Percentiles rank a stretch among this genome's conserved stretches.
Conservation (phyloP, 2,888 invertebrate genomes). For the Megalurothrips usitatus region DNA sequence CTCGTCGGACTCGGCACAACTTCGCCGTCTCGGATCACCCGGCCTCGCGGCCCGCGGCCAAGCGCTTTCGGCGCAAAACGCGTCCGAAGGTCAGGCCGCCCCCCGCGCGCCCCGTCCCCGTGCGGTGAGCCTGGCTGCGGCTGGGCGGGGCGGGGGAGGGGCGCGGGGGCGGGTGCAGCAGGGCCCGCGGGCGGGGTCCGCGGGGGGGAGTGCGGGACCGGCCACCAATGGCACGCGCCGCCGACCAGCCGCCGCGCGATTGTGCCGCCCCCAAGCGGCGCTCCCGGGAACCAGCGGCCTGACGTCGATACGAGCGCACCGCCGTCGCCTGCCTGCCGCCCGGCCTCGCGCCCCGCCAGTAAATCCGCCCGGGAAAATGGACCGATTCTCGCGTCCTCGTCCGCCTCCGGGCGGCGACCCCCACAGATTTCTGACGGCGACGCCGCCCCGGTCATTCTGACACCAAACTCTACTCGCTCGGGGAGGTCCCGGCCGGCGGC, state of each 20-base stretch:
- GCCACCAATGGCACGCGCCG: not conserved
- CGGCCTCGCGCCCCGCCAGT: too few species aligned
- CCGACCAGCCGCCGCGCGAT: not conserved
- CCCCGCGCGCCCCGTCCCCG: not conserved
- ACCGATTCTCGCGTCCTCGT: not conserved
- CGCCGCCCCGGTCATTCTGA: not conserved
- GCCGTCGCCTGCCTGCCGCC: too few species aligned
- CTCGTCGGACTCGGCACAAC: not conserved
- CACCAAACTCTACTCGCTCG: not conserved
- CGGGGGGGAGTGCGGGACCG: not conserved
- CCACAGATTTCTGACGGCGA: not conserved
- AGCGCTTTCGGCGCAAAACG: not conserved
- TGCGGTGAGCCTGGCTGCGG: not conserved
- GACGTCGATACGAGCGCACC: conserved; percentile 1
- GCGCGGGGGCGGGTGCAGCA: not conserved
- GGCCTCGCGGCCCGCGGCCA: not conserved
- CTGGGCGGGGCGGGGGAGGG: not conserved
- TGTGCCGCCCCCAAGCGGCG: not conserved
- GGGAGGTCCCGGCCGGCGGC: not conserved
- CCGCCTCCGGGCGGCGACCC: not conserved
- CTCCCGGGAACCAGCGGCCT: not conserved
- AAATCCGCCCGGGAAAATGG: not conserved
- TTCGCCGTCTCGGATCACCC: not conserved
- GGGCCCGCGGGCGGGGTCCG: not conserved
- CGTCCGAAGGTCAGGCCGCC: not conserved